A percentile compares a stretch with the other conserved stretches of the same genome.
phyloP scores from a whole-genome alignment of 2,113 vertebrate genomes.

The Conger conger region DNA sequence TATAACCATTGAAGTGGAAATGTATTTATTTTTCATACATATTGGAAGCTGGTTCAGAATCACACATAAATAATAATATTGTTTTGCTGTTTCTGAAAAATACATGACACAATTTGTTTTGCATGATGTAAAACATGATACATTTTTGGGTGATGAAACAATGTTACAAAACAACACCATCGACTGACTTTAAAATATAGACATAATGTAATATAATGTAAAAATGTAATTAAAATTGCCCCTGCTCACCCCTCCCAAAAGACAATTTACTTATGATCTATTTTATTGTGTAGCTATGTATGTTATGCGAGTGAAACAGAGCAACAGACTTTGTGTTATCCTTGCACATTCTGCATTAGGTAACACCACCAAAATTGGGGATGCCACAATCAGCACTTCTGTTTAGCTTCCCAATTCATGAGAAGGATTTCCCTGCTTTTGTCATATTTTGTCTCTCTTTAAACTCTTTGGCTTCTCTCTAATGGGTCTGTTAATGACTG shows the following conservation, averaged over 20 bases:
- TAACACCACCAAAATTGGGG: background rate
- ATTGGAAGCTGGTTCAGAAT: too few species aligned
- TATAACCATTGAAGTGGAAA: too few species aligned
- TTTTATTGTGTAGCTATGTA: background rate
- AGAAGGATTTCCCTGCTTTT: constrained; percentile 35
- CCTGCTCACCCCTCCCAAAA: background rate
- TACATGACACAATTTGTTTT: too few species aligned
- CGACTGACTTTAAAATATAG: background rate
- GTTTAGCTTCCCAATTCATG: constrained; percentile 5
- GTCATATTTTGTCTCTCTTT: constrained; percentile 36
- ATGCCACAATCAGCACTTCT: background rate
- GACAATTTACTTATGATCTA: background rate
- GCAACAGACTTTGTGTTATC: background rate
- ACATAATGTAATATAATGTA: background rate
- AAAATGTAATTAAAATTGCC: background rate
- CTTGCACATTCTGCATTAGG: background rate
- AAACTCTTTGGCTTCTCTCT: constrained; percentile 26
- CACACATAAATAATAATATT: too few species aligned
- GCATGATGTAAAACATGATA: too few species aligned
- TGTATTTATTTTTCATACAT: too few species aligned
- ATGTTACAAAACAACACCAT: background rate
- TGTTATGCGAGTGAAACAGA: background rate
- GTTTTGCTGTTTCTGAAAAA: too few species aligned
- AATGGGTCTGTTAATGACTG: constrained; percentile 41
- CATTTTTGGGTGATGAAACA: too few species aligned